Evolutionary conservation across 1,140 invertebrate species (phyloP), one percentile per base, ranked within the genome.

Genomic region (Magallana angulata): DNA sequence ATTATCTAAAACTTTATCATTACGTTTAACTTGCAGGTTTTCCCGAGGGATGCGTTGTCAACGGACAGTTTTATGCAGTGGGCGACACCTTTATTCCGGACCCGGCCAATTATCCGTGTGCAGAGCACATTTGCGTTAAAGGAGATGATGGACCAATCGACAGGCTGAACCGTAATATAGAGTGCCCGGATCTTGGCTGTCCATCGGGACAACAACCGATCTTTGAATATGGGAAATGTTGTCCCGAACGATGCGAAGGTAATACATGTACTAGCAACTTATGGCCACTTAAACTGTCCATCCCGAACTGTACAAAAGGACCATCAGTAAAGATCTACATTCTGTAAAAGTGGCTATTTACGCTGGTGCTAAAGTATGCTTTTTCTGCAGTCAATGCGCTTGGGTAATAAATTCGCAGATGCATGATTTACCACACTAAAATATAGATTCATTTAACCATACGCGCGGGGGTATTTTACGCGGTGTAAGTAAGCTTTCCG

Each of bases 21-120:
- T 48, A 5, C 36, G 36, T 7, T 57, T 56, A 59, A 57, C n/a
- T 58, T 68, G 14, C 16, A 85, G 48, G 36, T 56, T 76, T 71
- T 71, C 84, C 59, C n/a, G 64, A 56, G 11, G 68, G 57, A 8
- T 85, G 59, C 57, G 71, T 12, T 36, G 36, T 80, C 14, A 81
- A 16, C n/a, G 24, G 48, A n/a, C 82, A 82, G n/a, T 57, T 57
- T 12, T 57, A 58, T 81, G 57, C 62, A 14, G 82, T 82, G 18
- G 85, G 88, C 6, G 82, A 87, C 7, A 57, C 68, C n/a, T 89
- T 71, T 14, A 86, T 87, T 18, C 88, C 88, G 11, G 85, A 86
- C 64, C 48, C 81, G 7, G 85, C 85, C 62, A 71, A 14, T 18
- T 57, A 84, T 48, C 89, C 89, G 9, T 90, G 89, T 68, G 88